Base-by-base conservation (phyloP, 2,113 vertebrate species). In the Oncorhynchus masou region DNA sequence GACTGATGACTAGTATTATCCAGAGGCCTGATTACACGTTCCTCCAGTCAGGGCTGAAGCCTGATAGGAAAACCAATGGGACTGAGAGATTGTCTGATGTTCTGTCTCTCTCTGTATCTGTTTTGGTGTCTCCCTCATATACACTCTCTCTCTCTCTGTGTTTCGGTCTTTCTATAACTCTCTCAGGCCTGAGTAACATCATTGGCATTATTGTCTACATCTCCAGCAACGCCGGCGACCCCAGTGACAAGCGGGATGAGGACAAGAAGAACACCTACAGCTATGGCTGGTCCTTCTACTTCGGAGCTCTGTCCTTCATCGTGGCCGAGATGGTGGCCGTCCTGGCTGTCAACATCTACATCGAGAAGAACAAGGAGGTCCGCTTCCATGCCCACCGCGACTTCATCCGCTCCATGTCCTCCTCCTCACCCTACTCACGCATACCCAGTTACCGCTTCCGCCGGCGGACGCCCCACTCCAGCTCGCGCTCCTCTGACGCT, bases 131-230 rank as follows among this genome's bases (percentile, higher is more conserved):
- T 54, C 1, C 16, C 16, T 16, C 12, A 3, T 5, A 19, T 15
- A 19, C 51, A 51, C 49, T 15, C 12, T 64, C 20, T 15, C 12
- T 64, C 20, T 64, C 11, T 64, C n/a, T 24, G 29, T 24, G 11
- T 68, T 62, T 25, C 29, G 25, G 66, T 39, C 48, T 31, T 65
- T 24, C 48, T 34, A 4, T 68, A 68, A 65, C 83, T 74, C 54
- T 11, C 13, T 11, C 78, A 99, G 98, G 98, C 78, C 92, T 99
- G 81, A 99, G 97, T 86, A 99, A 99, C 92, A 99, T 99, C 81
- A 99, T 99, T 2, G 98, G 98, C 74, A 99, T 99, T 88, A 99
- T 99, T 45, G 97, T 99, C 81, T 99, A 99, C 93, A 99, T 99
- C 80, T 99, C 98, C 60, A 99, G 98, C 93, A 99, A 99, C 5